Evolutionary conservation across 2,113 vertebrate genomes (phyloP).

Genomic region (Tyrannus savana): DNA sequence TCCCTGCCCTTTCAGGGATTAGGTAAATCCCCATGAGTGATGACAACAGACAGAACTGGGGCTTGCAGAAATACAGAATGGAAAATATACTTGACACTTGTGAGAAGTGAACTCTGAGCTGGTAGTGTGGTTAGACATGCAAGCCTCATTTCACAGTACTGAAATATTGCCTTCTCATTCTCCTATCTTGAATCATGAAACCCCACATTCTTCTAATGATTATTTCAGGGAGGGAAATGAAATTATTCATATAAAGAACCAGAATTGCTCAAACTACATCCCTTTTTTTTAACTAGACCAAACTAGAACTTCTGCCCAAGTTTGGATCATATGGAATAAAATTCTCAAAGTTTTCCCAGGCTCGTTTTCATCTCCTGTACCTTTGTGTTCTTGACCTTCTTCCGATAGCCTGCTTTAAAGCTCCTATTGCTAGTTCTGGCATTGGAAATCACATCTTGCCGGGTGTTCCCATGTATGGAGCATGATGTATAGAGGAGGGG

Average conservation of each 20-base stretch:
- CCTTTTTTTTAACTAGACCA: background rate
- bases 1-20: constrained; percentile 19
- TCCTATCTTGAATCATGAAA: constrained; percentile 25
- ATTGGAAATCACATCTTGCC: background rate
- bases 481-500: background rate
- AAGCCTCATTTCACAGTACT: constrained; percentile 1
- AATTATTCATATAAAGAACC: constrained; percentile 21
- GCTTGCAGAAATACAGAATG: constrained; percentile 5
- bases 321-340: background rate
- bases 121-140: background rate
- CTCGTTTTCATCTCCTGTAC: background rate
- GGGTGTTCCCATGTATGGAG: background rate
- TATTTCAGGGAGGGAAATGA: constrained; percentile 1
- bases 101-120: constrained; percentile 11
- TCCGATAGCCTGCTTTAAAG: background rate
- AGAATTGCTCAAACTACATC: background rate
- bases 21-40: constrained; percentile 53
- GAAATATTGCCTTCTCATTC: constrained; percentile 43
- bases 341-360: background rate
- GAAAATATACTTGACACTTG: constrained; percentile 29
- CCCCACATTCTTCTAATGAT: background rate
- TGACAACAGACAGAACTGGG: constrained; percentile 40
- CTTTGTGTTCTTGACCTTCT: background rate
- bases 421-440: background rate
- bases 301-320: background rate